Conservation (phyloP, 2,113 vertebrate genomes). For the Phylloscopus trochilus region DNA sequence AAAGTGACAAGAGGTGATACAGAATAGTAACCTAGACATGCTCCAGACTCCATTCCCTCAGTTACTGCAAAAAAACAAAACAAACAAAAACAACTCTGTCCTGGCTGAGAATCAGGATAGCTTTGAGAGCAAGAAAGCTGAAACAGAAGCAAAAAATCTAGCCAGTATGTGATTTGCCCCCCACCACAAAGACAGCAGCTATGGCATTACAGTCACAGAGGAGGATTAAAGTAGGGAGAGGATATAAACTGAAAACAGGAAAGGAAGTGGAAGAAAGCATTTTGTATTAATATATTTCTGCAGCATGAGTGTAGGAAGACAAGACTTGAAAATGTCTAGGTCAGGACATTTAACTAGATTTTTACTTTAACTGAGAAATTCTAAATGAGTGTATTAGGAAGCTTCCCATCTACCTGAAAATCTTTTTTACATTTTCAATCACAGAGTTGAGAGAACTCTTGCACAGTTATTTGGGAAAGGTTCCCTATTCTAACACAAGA, state of each 20-base stretch:
- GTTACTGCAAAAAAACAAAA: background rate
- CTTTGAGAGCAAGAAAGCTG: background rate
- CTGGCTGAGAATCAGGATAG: background rate
- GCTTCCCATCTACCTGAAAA: background rate
- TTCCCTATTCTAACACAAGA: rapidly evolving
- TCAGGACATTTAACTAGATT: background rate
- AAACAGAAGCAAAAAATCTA: background rate
- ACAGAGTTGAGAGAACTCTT: background rate
- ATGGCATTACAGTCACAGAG: background rate
- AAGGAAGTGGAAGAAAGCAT: background rate
- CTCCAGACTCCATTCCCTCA: background rate
- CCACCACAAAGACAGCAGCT: background rate
- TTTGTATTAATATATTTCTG: background rate
- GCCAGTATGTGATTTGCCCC: background rate
- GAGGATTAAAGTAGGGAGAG: background rate
- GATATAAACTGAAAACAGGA: background rate
- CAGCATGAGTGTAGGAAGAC: background rate
- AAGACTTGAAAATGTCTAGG: background rate
- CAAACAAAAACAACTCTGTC: background rate
- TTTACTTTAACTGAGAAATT: background rate
- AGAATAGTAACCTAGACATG: background rate
- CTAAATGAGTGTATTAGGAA: background rate
- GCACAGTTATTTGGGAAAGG: background rate
- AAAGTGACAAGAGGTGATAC: background rate
- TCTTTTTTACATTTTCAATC: background rate